A percentile compares a stretch with the other conserved stretches of the same genome.
Evolutionary conservation across 2,797 vertebrate species (phyloP).

Genomic region (Melanotaenia trifasciata): DNA sequence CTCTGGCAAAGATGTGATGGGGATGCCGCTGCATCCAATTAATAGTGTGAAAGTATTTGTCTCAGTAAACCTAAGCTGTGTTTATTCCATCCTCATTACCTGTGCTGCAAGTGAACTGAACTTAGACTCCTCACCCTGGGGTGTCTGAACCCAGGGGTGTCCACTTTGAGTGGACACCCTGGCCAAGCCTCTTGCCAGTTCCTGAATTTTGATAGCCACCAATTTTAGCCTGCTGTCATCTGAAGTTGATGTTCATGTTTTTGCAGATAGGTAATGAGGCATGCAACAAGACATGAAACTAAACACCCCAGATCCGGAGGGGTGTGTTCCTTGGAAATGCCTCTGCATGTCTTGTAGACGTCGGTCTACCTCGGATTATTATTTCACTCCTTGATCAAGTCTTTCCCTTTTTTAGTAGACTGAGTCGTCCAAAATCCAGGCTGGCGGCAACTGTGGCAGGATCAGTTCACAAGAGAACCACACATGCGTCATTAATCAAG

Average conservation of each 20-base stretch:
- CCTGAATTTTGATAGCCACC: constrained; percentile 78
- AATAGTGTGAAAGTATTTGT: constrained; percentile 61
- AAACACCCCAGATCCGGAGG: constrained; percentile 72
- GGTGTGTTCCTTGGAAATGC: constrained; percentile 75
- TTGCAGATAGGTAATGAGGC: constrained; percentile 73
- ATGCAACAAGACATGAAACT: constrained; percentile 70
- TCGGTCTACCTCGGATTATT: constrained; percentile 68
- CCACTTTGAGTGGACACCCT: constrained; percentile 70
- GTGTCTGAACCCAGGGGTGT: constrained; percentile 70
- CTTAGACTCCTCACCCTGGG: constrained; percentile 47
- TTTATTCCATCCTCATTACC: constrained; percentile 52
- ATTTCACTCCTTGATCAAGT: constrained; percentile 77
- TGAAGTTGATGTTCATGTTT: constrained; percentile 81
- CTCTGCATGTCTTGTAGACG: constrained; percentile 42
- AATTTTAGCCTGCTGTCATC: constrained; percentile 83
- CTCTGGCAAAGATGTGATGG: constrained; percentile 34
- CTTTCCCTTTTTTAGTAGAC: constrained; percentile 79
- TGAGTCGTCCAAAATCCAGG: constrained; percentile 43
- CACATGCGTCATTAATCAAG: constrained; percentile 62
- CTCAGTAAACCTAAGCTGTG: constrained; percentile 51
- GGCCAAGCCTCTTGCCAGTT: constrained; percentile 63
- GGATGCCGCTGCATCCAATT: constrained; percentile 57
- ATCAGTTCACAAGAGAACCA: constrained; percentile 59
- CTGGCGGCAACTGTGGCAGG: constrained; percentile 38
- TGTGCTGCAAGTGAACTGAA: constrained; percentile 23